A percentile compares a stretch with the other conserved stretches of the same genome.
Conservation (phyloP, 2,113 vertebrate genomes). For the Sinocyclocheilus rhinocerous region DNA sequence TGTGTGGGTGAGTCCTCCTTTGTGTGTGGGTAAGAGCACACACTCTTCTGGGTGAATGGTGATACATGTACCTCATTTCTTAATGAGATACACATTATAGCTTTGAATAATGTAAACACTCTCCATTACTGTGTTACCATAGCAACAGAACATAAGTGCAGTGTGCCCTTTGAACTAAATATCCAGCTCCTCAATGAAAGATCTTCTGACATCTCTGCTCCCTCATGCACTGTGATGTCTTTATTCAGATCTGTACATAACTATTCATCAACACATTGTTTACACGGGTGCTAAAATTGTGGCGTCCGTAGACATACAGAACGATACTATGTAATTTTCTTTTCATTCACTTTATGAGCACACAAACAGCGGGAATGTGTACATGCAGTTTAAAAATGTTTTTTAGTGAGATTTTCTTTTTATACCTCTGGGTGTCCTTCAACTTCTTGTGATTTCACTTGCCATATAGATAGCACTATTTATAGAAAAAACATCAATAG, state of each 20-base stretch:
- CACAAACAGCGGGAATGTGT: background rate
- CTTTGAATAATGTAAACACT: constrained; percentile 27
- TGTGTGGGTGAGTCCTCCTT: constrained; percentile 20
- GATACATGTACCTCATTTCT: background rate
- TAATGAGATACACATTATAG: constrained; percentile 15
- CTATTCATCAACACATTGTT: background rate
- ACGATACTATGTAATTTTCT: background rate
- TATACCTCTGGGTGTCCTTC: constrained; percentile 10
- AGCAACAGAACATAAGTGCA: constrained; percentile 13
- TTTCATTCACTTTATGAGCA: background rate
- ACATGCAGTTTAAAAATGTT: background rate
- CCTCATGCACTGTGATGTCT: constrained; percentile 3
- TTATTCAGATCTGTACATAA: background rate
- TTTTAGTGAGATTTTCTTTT: background rate
- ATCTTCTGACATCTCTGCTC: constrained; percentile 9
- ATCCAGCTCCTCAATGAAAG: background rate
- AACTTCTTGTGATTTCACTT: constrained; percentile 13
- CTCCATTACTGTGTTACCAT: background rate
- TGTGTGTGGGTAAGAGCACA: constrained; percentile 29
- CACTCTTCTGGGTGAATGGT: background rate
- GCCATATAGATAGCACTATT: constrained; percentile 19
- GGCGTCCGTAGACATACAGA: background rate
- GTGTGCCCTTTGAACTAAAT: constrained; percentile 6
- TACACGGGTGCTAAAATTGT: background rate
- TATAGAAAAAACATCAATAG: constrained; percentile 16